These are phyloP conservation scores for Sicus ferrugineus DNA, from an alignment of 2,888 invertebrate species.

Conservation along the genomic window DNA sequence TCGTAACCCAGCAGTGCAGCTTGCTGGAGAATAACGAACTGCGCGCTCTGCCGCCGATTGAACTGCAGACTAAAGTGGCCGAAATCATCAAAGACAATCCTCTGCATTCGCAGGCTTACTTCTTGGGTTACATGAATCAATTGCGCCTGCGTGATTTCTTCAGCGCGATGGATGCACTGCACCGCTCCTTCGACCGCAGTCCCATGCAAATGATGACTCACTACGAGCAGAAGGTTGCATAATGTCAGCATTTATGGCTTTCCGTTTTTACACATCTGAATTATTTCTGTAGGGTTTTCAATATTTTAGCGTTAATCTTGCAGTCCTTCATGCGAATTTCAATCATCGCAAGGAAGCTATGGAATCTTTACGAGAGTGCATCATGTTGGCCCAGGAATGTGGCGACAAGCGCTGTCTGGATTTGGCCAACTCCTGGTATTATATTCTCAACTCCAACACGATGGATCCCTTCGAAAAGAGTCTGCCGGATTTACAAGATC, in stretches of 20 bases:
- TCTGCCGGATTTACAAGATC: slow-evolving; percentile 73
- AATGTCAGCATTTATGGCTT: slow-evolving; percentile 36
- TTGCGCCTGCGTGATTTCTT: slow-evolving; percentile 87
- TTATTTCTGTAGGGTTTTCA: slow-evolving; percentile 70
- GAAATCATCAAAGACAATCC: slow-evolving; percentile 64
- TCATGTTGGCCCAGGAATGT: slow-evolving; percentile 86
- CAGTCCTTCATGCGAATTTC: slow-evolving; percentile 87
- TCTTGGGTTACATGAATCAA: slow-evolving; percentile 88
- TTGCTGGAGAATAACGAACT: slow-evolving; percentile 82
- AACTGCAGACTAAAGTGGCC: slow-evolving; percentile 71
- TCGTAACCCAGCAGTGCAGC: slow-evolving; percentile 86
- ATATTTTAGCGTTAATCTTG: slow-evolving; percentile 90
- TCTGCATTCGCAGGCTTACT: slow-evolving; percentile 69
- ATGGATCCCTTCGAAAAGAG: slow-evolving; percentile 74
- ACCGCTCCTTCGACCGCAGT: slow-evolving; percentile 78
- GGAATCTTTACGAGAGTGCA: slow-evolving; percentile 84
- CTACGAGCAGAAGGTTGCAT: slow-evolving; percentile 69
- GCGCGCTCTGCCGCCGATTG: slow-evolving; percentile 78
- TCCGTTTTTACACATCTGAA: not conserved
- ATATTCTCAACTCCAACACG: slow-evolving; percentile 66
- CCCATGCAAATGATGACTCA: slow-evolving; percentile 75
- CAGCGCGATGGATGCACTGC: slow-evolving; percentile 57
- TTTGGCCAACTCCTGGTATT: slow-evolving; percentile 84
- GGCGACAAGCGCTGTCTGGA: slow-evolving; percentile 87
- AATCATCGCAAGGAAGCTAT: slow-evolving; percentile 76